Evolutionary conservation across 2,113 vertebrate genomes (phyloP), one percentile per base, ranked within the genome.

Genomic region (Xiphophorus couchianus): DNA sequence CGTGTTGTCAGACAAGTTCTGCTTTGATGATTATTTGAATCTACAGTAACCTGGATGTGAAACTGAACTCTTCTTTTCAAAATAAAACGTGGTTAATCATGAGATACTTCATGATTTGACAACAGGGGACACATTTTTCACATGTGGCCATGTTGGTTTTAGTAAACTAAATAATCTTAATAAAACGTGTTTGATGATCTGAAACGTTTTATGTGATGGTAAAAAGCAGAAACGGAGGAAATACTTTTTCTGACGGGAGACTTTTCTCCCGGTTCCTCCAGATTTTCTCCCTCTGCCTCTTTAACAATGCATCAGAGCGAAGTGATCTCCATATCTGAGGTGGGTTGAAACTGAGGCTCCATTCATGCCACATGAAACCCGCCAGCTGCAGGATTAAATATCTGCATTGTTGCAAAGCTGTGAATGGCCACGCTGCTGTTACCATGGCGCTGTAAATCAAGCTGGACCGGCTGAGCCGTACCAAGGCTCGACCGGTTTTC

Each of bases 381-480:
- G 63, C 84, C 83, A 85, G 89, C 91, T 88, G 89, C 85, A 70
- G 92, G 88, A 93, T 93, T 91, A 91, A 92, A 91, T 93, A 88
- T 90, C 86, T 80, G 84, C 90, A 89, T 87, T 90, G 83, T 92
- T 85, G 79, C 91, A 62, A 71, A 84, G 88, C 66, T 5, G 72
- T 84, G 87, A 88, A 90, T 88, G 82, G 84, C 77, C 82, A 71
- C 58, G 66, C 67, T 71, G 62, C 78, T 77, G 88, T 92, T 86
- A 83, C 85, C 90, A 90, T 84, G 89, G 86, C 71, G 44, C 83
- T 66, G 76, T 67, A 82, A 77, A 85, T 86, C 81, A 82, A 83
- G 84, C 84, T 78, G 66, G 63, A 77, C 81, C 64, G 71, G 65
- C 73, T 44, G 71, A 51, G 62, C 65, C 65, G 51, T 42, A 72